Base-by-base conservation (phyloP, 2,113 vertebrate species). In the Rhynchopsitta pachyrhyncha region DNA sequence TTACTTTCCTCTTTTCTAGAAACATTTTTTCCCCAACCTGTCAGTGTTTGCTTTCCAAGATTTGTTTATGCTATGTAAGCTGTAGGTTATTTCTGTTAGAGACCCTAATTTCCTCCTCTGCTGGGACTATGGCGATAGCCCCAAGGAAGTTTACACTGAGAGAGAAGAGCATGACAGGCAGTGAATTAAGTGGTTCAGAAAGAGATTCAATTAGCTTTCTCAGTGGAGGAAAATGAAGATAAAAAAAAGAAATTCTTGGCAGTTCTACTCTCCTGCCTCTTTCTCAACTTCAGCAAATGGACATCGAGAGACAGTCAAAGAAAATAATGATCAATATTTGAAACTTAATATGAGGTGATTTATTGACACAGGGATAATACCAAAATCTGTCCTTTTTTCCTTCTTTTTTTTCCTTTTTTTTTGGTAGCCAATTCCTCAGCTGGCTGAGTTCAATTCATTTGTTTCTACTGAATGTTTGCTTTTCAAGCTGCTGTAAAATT, bases 61-160 rank as follows among this genome's bases (percentile, higher is more conserved):
- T 93, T 95, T 96, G 93, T 96, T 96, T 97, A 96, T 66, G 74
- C 91, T 92, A 85, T 93, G 86, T 85, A 93, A 93, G 81, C 93
- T 92, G 92, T 95, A 93, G 88, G 86, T 94, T 95, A 94, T 89
- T 97, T 94, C 95, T 96, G 70, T 91, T 82, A 92, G 31, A 95
- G 86, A 92, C 86, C 94, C 92, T 96, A 92, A 96, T 96, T 96
- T 95, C 95, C 93, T 96, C 69, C 86, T 95, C 90, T 95, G 80
- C 77, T 84, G 90, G 86, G 95, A 94, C 91, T 84, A 86, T 55
- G 59, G 89, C 3, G 7, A 95, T 94, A 95, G 95, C 91, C 93
- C 75, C 91, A 85, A 97, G 93, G 86, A 96, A 96, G 95, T 96
- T 94, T 96, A 94, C 88, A 92, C 86, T 85, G 74, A 73, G 74